Evolutionary conservation across 2,888 invertebrate genomes (phyloP).

Genomic region (Chrysomela aeneicollis): DNA sequence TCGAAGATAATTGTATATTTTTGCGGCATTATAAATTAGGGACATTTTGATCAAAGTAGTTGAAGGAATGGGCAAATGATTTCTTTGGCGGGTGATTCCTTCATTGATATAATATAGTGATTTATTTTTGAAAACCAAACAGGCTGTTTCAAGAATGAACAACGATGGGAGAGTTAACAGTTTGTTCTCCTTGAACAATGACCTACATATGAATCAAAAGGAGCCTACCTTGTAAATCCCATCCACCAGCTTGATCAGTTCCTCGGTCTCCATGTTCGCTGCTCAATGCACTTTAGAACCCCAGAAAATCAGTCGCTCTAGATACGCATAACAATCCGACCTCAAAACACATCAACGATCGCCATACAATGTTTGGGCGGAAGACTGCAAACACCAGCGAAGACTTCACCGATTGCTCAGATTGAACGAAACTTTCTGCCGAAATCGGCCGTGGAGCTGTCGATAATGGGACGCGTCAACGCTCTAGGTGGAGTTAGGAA

Average conservation of each 20-base stretch:
- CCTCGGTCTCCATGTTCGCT: constrained; percentile 79
- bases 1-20: too few species aligned
- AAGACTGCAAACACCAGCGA: not conserved
- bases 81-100: too few species aligned
- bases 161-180: too few species aligned
- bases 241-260: constrained; percentile 89
- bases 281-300: not conserved
- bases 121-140: too few species aligned
- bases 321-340: constrained; percentile 33
- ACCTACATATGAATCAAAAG: too few species aligned
- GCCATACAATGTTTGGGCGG: not conserved
- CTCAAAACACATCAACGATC: constrained; percentile 23
- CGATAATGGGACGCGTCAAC: not conserved
- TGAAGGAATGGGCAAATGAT: too few species aligned
- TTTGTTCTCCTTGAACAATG: too few species aligned
- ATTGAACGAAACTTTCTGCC: not conserved
- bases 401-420: not conserved
- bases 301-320: constrained; percentile 14
- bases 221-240: constrained; percentile 93
- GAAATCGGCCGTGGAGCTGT: not conserved
- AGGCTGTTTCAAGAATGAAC: too few species aligned
- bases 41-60: too few species aligned
- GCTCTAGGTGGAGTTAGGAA: not conserved
- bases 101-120: too few species aligned
- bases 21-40: too few species aligned